Conservation (phyloP, 2,888 invertebrate species). For the Chaetoderma sp. region DNA sequence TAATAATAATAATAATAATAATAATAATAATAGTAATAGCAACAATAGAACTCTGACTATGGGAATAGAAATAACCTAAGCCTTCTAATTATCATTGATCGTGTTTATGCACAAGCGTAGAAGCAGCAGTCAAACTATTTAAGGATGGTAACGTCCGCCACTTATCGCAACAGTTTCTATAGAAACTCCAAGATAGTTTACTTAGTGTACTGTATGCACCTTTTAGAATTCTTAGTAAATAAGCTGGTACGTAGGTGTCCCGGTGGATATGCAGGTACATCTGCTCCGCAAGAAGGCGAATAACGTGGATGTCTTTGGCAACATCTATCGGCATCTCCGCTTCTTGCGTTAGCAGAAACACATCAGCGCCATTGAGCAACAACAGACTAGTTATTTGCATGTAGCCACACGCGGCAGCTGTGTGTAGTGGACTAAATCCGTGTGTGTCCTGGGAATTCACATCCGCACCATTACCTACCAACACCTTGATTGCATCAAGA, state of each 20-base stretch:
- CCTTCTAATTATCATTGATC: no score
- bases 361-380: slow-evolving; percentile 55
- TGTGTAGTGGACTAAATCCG: slow-evolving; percentile 59
- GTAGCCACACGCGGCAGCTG: slow-evolving; percentile 59
- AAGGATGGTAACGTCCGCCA: no score
- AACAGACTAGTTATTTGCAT: slow-evolving; percentile 56
- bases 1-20: no score
- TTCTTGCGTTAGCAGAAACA: slow-evolving; percentile 51
- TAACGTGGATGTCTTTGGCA: slow-evolving; percentile 52
- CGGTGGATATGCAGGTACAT: slow-evolving; percentile 50
- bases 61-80: no score
- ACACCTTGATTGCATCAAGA: slow-evolving; percentile 57
- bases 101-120: no score
- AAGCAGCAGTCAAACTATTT: no score
- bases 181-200: no score
- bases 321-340: slow-evolving; percentile 55
- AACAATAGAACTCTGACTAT: no score
- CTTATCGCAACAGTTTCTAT: no score
- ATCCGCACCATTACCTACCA: slow-evolving; percentile 52
- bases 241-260: slow-evolving; percentile 41
- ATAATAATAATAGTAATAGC: no score
- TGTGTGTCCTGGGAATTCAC: slow-evolving; percentile 55
- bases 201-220: no score
- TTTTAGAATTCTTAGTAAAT: no score
- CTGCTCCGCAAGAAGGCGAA: slow-evolving; percentile 47